Base-by-base conservation (phyloP, 1,140 invertebrate genomes). In the Acromyrmex heyeri region DNA sequence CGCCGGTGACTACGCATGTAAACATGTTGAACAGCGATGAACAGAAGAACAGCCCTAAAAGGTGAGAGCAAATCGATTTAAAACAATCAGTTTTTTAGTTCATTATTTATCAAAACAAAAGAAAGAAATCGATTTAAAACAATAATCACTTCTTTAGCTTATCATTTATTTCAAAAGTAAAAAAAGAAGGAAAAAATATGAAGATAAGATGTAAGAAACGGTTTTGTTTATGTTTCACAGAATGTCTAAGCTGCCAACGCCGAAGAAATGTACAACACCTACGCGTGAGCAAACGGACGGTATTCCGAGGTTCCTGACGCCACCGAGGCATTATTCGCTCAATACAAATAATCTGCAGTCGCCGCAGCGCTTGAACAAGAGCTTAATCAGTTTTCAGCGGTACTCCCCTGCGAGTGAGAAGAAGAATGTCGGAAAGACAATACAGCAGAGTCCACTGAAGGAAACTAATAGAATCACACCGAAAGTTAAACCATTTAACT, bases 1-100 rank as follows among this genome's bases (percentile, higher is more conserved):
- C 92, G 1, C 93, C 93, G 6, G 94, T 95, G 86, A 93, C 92
- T 38, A 92, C 93, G 50, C 90, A 94, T 69, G 89, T 87, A 44
- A 91, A 92, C 6, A 90, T 65, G 30, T 34, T 34, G 50, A 93
- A 76, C 18, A 93, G 87, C 6, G 92, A 88, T 86, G 90, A 91
- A 34, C 88, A 87, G 6, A 90, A 82, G 94, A 65, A 55, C 1
- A 92, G 85, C 83, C 82, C 92, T n/a, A 89, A 78, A 65, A 87
- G 76, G 92, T 93, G 69, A 70, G 53, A 61, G 1, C 50, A 8
- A 30, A 30, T 18, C 24, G 50, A 14, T 14, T 86, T 12, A 24
- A 50, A 7, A 12, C 14, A 55, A 57, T n/a, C 8, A 44, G 8
- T 12, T 44, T 8, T 44, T 44, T 44, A 44, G 8, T 44, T 44